A percentile compares a stretch with the other conserved stretches of the same genome.
These are phyloP conservation scores for Cheilinus undulatus DNA, from an alignment of 2,113 vertebrate species.

Conservation along the genomic window DNA sequence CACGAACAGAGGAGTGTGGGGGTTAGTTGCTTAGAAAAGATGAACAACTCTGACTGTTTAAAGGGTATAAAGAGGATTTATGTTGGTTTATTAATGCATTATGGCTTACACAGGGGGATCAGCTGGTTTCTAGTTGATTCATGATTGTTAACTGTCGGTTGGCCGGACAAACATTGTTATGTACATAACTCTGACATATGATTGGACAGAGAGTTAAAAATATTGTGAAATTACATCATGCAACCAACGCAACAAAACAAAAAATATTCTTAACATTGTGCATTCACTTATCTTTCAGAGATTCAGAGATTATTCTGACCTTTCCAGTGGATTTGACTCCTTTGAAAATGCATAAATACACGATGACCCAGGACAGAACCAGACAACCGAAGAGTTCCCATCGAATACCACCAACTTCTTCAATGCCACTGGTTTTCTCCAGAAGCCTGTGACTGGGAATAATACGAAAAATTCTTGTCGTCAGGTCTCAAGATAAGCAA, in stretches of 20 bases:
- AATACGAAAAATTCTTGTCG: neutral
- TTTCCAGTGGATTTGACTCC: slow-evolving; percentile 84
- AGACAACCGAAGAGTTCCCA: slow-evolving; percentile 84
- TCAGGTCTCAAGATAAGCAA: too few species aligned
- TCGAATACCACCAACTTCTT: slow-evolving; percentile 72
- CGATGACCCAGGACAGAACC: slow-evolving; percentile 74
- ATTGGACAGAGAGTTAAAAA: too few species aligned
- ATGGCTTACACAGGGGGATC: too few species aligned
- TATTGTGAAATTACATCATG: too few species aligned
- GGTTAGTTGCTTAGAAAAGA: neutral
- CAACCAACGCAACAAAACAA: too few species aligned
- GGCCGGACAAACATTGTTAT: too few species aligned
- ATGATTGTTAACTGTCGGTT: too few species aligned
- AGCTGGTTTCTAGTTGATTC: too few species aligned
- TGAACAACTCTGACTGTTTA: too few species aligned
- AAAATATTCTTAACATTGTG: neutral
- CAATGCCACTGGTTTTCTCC: slow-evolving; percentile 77
- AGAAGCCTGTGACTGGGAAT: slow-evolving; percentile 74
- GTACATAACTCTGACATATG: too few species aligned
- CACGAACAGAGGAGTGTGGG: neutral
- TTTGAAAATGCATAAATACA: slow-evolving; percentile 86
- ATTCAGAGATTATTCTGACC: slow-evolving; percentile 60
- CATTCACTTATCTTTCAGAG: neutral
- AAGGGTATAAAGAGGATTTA: too few species aligned
- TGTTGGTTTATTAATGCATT: too few species aligned